Evolutionary conservation across 2,888 invertebrate genomes (phyloP), one percentile per base, ranked within the genome.

Genomic region (Hypena proboscidalis): DNA sequence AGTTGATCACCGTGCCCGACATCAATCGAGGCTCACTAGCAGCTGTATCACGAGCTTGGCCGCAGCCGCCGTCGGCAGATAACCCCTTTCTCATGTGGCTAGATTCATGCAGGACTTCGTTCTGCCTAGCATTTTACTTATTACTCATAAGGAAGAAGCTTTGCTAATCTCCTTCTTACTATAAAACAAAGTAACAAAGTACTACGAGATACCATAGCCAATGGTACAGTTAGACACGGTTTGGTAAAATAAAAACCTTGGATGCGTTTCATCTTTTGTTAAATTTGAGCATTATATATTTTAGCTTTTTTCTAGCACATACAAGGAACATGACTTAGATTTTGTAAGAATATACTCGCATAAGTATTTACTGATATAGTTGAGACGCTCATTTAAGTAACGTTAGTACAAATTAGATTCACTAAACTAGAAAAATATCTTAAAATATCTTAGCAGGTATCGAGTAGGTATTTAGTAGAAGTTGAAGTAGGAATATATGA

Each of bases 11-110:
- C 74, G 76, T 77, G 77, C 73, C 72, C 69, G 71, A 70, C 73
- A 74, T 79, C 63, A 66, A 54, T 68, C 61, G 68, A 64, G 72
- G 80, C 79, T 77, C 86, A 83, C 84, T 78, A 65, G 84, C 80
- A 66, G 85, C 80, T 77, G 74, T 59, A 66, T 77, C 85, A 85
- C 78, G 76, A 80, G 85, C 85, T 85, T 85, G 72, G 70, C 67
- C 65, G 70, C 62, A 55, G 33, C 40, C 42, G 44, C 44, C 39
- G 33, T 34, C 31, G 11, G 10, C 21, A 21, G 19, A 39, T 31
- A 39, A 3, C 17, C 14, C 17, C 15, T 17, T 10, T 11, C 11
- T 11, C 36, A 38, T 33, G 30, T 46, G 58, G 53, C 53, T 47
- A 60, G 49, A 45, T 33, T 47, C 27, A 29, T 13, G 22, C 50